Evolutionary conservation across 2,113 vertebrate genomes (phyloP).

Genomic region (Cervus canadensis): DNA sequence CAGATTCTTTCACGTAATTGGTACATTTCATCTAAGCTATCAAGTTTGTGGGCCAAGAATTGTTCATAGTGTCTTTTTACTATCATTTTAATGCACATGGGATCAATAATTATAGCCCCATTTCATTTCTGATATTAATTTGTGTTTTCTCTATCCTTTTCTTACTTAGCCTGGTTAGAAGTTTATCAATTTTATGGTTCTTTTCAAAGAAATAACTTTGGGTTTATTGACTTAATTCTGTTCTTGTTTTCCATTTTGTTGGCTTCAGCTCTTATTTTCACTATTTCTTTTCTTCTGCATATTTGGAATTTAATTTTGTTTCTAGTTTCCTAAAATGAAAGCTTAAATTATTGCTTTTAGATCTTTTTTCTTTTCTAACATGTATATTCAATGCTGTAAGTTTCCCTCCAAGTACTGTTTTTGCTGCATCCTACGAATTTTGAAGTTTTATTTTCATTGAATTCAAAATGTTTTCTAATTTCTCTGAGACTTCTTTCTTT

Average conservation of each 20-base stretch:
- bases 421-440: neutral
- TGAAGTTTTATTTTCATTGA: neutral
- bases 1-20: neutral
- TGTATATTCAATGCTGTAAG: neutral
- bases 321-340: neutral
- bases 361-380: neutral
- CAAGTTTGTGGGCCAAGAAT: neutral
- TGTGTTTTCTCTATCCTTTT: neutral
- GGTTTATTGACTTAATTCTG: neutral
- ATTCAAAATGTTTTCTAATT: neutral
- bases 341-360: neutral
- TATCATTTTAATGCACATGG: neutral
- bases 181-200: neutral
- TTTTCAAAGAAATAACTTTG: neutral
- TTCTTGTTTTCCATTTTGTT: neutral
- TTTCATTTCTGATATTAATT: neutral
- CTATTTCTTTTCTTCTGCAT: neutral
- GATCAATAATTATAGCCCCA: neutral
- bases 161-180: neutral
- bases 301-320: neutral
- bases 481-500: neutral
- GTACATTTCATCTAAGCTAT: neutral
- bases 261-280: neutral
- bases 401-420: neutral
- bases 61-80: neutral